Percentiles rank a stretch among this genome's conserved stretches.
phyloP scores from a whole-genome alignment of 2,113 vertebrate genomes.

The Bostrychus sinensis region DNA sequence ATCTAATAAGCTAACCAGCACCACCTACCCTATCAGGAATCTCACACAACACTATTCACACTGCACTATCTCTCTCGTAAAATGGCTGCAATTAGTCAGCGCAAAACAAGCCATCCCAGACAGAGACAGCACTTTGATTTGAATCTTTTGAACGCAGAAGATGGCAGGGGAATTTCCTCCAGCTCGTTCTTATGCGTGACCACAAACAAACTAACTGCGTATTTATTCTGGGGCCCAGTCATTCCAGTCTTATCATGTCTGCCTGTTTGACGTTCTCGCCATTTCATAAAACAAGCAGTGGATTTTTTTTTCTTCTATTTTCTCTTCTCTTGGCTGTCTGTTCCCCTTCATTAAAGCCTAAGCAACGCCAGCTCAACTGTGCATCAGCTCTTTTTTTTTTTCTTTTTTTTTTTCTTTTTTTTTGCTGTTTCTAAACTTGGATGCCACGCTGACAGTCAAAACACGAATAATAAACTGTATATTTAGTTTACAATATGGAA shows the following conservation, averaged over 20 bases:
- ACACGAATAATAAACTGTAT: neutral
- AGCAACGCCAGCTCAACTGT: conserved; percentile 4
- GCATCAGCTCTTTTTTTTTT: conserved; percentile 14
- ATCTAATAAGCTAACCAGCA: conserved; percentile 55
- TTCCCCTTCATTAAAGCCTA: conserved; percentile 46
- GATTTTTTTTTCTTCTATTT: conserved; percentile 16
- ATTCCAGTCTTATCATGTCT: conserved; percentile 11
- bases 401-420: conserved; percentile 40
- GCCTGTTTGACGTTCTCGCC: neutral
- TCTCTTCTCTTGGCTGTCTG: conserved; percentile 33
- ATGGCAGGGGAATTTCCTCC: conserved; percentile 35
- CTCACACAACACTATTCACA: conserved; percentile 11
- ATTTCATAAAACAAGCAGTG: neutral
- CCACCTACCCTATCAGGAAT: conserved; percentile 52
- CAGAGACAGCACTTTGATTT: conserved; percentile 2
- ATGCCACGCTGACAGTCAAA: conserved; percentile 2
- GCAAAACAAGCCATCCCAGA: conserved; percentile 14
- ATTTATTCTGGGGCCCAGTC: neutral
- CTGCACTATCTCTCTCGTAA: conserved; percentile 20
- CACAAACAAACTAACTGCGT: conserved; percentile 30
- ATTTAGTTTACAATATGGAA: neutral
- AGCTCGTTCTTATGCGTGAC: conserved; percentile 22
- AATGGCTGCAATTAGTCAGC: conserved; percentile 2
- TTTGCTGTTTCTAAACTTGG: conserved; percentile 44
- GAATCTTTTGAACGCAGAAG: neutral